Base-by-base conservation (phyloP, 1,140 invertebrate species). In the Drosophila tsacasi region DNA sequence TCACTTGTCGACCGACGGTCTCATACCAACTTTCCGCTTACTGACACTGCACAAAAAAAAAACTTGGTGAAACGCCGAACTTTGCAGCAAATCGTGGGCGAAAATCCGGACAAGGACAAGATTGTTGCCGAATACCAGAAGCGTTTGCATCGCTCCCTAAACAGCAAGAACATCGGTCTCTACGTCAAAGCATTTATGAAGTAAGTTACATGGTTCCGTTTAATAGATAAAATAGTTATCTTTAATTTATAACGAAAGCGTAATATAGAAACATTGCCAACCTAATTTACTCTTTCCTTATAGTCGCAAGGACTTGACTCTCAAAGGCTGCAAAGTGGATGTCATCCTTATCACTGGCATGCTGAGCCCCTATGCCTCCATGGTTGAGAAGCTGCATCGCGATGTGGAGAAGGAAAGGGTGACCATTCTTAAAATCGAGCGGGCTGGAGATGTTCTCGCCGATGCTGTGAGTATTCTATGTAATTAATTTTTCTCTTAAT, bases 161-260 rank as follows among this genome's bases (percentile, higher is more conserved):
- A 98, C 93, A 95, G 96, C 32, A 96, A 96, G 87, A 98, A 98
- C 93, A 94, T 98, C 62, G 96, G 96, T 83, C 95, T 95, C 85
- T 98, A 97, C 91, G 97, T 97, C 17, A 95, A 96, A 81, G 95
- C 96, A 30, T 98, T 97, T 93, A 95, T 97, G 92, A 97, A 96
- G 96, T 97, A 93, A 79, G 75, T 72, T 32, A 25, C 23, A 32
- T 44, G 3, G 15, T 47, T 49, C 3, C 0, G 3, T n/a, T 17
- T 27, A 35, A 10, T n/a, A 15, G 21, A 61, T 21, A 39, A 27
- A 32, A 12, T 54, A 40, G 2, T 37, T 39, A 5, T 39, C 21
- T 27, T 12, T n/a, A 58, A 13, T 25, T 19, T 10, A 39, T 5
- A 35, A 13, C 5, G 12, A 35, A 35, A 35, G 32, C 12, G 32